Conservation (phyloP, 2,888 invertebrate species). For the Calameuta idolon region DNA sequence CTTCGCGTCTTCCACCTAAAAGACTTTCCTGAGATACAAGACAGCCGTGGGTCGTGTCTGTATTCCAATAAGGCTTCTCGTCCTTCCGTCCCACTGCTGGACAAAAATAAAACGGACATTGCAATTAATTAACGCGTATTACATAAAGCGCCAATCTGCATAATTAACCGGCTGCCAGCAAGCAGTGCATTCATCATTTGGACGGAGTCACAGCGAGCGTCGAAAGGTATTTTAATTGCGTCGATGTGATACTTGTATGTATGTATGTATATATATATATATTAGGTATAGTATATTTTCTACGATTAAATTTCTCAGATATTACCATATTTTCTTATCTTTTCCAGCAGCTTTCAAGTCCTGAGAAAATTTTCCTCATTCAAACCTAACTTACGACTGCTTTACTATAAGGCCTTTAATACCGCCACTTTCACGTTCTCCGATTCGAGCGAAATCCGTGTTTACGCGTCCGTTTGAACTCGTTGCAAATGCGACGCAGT, state of each 20-base stretch:
- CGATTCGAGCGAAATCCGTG: constrained; percentile 5
- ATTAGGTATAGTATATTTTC: neutral
- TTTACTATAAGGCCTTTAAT: neutral
- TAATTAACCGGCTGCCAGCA: constrained; percentile 50
- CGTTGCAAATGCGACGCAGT: constrained; percentile 1
- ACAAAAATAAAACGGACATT: constrained; percentile 47
- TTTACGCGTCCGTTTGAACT: constrained; percentile 8
- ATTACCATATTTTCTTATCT: neutral
- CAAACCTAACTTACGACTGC: neutral
- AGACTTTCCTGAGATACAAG: neutral
- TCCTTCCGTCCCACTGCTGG: constrained; percentile 45
- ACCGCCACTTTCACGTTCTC: neutral
- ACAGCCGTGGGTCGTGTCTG: constrained; percentile 24
- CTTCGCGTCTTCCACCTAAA: neutral
- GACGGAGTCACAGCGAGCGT: constrained; percentile 35
- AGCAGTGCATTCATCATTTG: constrained; percentile 49
- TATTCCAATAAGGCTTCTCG: constrained; percentile 46
- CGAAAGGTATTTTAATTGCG: constrained; percentile 46
- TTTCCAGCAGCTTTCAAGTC: neutral
- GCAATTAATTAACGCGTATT: constrained; percentile 57
- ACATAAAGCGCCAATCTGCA: constrained; percentile 56
- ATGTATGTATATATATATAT: no score
- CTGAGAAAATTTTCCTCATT: neutral
- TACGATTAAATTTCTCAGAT: neutral
- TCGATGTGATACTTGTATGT: constrained; percentile 15